Conservation (phyloP, 2,113 vertebrate genomes). For the Alectura lathami region DNA sequence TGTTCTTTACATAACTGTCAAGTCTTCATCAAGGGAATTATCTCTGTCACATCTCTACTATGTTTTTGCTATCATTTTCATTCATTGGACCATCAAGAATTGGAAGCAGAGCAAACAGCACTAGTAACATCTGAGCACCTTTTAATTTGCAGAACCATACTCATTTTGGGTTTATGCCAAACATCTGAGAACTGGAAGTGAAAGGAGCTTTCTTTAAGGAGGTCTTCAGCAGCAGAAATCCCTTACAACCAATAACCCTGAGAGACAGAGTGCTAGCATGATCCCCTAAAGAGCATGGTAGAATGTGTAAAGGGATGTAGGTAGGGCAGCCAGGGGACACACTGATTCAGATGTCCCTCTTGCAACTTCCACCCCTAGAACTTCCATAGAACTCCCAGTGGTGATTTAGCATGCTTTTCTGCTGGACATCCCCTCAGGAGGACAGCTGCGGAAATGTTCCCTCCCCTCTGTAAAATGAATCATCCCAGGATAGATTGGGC, state of each 20-base stretch:
- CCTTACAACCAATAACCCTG: background rate
- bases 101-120: background rate
- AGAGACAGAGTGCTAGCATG: background rate
- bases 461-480: conserved; percentile 15
- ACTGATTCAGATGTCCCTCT: background rate
- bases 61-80: conserved; percentile 37
- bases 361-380: background rate
- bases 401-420: background rate
- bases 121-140: conserved; percentile 11
- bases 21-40: conserved; percentile 53
- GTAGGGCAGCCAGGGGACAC: conserved; percentile 2
- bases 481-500: background rate
- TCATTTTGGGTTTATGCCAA: background rate
- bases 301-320: background rate
- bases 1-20: conserved; percentile 56
- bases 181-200: background rate
- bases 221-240: background rate
- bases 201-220: background rate
- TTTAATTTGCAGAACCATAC: conserved; percentile 34
- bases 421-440: background rate
- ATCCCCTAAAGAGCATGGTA: background rate
- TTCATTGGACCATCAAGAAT: conserved; percentile 43
- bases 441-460: background rate
- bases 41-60: conserved; percentile 24
- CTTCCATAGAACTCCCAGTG: background rate